Base-by-base conservation (phyloP, 2,113 vertebrate species). In the Pipra filicauda region DNA sequence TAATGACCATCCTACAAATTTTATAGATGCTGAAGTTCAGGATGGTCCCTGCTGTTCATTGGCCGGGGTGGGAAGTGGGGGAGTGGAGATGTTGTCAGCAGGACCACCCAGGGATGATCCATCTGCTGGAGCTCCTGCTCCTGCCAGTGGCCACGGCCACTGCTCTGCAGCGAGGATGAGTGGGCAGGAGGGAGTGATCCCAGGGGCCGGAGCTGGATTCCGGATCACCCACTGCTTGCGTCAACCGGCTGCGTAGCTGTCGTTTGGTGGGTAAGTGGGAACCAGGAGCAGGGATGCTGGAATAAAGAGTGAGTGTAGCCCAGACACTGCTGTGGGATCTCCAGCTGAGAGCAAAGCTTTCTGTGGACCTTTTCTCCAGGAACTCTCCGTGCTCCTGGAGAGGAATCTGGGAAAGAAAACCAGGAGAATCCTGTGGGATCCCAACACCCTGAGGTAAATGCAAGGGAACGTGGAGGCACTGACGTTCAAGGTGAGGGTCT, bases 1-100 rank as follows among this genome's bases (percentile, higher is more conserved):
- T 12, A 16, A 55, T 0, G 21, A 5, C 8, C 0, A 7, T 7
- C 1, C 72, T 41, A 1, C 8, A 1, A 0, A 4, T 15, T 46
- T 44, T 3, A 16, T 11, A 44, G 81, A 26, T 4, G 66, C 58
- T 23, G 0, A 6, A 58, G 54, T 17, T 66, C 14, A 6, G 46
- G 71, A 15, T 4, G 26, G 39, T 43, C 89, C 59, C 3, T 2
- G 2, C 41, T 27, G 10, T 20, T 44, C 30, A 0, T 0, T 5
- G 88, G 76, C 33, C 3, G 9, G 77, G 65, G 8, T 73, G 85
- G 73, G 30, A 52, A 30, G 71, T 62, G 85, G 79, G 72, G 54
- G 91, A 70, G 78, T 13, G 69, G 91, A 86, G 86, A 37, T 18
- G 67, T 5, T 13, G 82, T 90, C 85, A 27, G 85, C 69, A 89